Conservation (phyloP, 2,797 vertebrate genomes). For the Peromyscus eremicus region DNA sequence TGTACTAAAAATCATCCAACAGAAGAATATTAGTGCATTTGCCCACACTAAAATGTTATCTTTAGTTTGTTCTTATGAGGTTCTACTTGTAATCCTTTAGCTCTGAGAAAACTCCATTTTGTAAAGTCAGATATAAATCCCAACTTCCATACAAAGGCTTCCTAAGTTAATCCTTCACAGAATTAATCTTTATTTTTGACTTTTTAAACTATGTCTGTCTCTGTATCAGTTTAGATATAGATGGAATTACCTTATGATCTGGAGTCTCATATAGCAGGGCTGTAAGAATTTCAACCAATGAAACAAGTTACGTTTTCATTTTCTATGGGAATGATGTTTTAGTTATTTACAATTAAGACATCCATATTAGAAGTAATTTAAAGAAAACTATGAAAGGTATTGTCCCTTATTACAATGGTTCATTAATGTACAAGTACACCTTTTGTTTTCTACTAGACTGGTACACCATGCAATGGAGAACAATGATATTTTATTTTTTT, state of each 20-base stretch:
- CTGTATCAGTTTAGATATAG: background rate
- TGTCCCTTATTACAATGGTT: background rate
- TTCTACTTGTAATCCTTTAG: background rate
- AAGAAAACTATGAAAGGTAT: background rate
- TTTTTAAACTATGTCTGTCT: background rate
- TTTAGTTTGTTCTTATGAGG: background rate
- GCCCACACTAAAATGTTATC: background rate
- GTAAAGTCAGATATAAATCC: constrained; percentile 10
- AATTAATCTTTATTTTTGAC: background rate
- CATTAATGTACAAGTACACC: background rate
- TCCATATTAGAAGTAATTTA: background rate
- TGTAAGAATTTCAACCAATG: background rate
- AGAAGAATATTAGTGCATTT: background rate
- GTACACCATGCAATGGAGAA: background rate
- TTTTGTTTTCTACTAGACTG: background rate
- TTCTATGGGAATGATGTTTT: background rate
- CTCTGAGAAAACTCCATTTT: constrained; percentile 3
- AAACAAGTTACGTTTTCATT: background rate
- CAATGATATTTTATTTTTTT: background rate
- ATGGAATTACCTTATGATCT: background rate
- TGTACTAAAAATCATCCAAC: background rate
- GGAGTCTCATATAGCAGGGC: background rate
- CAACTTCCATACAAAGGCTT: background rate
- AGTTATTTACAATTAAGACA: background rate
- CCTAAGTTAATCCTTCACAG: background rate